phyloP scores from a whole-genome alignment of 2,888 invertebrate genomes.

The Euplagia quadripunctaria region DNA sequence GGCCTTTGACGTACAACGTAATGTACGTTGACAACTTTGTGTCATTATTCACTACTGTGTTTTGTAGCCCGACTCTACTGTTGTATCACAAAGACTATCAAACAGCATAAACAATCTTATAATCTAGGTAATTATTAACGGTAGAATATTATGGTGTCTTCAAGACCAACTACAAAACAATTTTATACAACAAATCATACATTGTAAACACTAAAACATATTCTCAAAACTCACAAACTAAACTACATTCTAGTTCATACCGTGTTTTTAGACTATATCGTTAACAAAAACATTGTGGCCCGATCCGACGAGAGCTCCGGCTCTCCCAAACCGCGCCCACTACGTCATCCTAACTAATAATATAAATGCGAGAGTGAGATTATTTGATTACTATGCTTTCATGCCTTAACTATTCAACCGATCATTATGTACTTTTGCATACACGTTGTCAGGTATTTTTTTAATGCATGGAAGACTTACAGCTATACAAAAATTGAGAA shows the following conservation, averaged over 20 bases:
- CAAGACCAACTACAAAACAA: background rate
- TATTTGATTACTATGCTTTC: too few species aligned
- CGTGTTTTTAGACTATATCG: background rate
- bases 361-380: too few species aligned
- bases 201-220: background rate
- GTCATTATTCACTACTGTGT: background rate
- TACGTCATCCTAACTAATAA: background rate
- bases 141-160: too few species aligned
- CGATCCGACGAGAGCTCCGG: background rate
- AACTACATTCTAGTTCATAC: background rate
- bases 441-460: too few species aligned
- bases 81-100: background rate
- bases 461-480: too few species aligned
- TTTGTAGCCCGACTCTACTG: background rate
- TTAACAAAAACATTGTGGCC: conserved; percentile 1
- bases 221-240: background rate
- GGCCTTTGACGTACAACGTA: background rate
- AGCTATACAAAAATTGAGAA: too few species aligned
- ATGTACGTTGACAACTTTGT: background rate
- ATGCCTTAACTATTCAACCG: too few species aligned
- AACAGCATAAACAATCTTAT: background rate
- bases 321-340: background rate
- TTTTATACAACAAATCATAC: background rate
- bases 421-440: too few species aligned
- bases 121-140: background rate